These are phyloP conservation scores for Epinephelus coioides DNA, from an alignment of 2,797 vertebrate genomes.

Conservation along the genomic window DNA sequence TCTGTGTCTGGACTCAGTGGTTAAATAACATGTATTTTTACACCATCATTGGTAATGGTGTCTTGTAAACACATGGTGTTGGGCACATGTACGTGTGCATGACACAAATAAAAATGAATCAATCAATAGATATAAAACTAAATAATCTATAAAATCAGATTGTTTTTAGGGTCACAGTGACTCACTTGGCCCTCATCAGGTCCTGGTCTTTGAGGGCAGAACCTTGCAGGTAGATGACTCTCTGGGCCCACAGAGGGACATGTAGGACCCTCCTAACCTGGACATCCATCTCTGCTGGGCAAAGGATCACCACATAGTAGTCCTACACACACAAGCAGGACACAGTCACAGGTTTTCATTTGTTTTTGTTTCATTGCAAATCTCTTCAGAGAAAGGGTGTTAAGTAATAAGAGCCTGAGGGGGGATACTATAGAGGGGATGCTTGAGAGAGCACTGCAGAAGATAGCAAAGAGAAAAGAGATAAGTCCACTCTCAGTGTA, in stretches of 20 bases:
- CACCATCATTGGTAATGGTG: no score
- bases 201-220: constrained; percentile 91
- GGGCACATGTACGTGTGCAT: no score
- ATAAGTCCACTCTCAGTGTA: not conserved
- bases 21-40: no score
- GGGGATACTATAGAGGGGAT: not conserved
- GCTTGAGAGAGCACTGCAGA: not conserved
- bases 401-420: not conserved
- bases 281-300: constrained; percentile 90
- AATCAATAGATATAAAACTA: not conserved
- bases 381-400: not conserved
- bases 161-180: constrained; percentile 13
- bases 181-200: constrained; percentile 92
- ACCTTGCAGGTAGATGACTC: constrained; percentile 91
- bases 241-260: constrained; percentile 90
- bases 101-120: no score
- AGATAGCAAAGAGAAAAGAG: not conserved
- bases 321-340: constrained; percentile 78
- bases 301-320: constrained; percentile 91
- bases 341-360: not conserved
- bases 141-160: not conserved
- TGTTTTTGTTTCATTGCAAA: not conserved
- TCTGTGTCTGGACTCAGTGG: no score
- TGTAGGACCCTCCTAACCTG: constrained; percentile 89
- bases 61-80: no score